phyloP scores from a whole-genome alignment of 2,797 vertebrate species.

The Muscicapa striata region DNA sequence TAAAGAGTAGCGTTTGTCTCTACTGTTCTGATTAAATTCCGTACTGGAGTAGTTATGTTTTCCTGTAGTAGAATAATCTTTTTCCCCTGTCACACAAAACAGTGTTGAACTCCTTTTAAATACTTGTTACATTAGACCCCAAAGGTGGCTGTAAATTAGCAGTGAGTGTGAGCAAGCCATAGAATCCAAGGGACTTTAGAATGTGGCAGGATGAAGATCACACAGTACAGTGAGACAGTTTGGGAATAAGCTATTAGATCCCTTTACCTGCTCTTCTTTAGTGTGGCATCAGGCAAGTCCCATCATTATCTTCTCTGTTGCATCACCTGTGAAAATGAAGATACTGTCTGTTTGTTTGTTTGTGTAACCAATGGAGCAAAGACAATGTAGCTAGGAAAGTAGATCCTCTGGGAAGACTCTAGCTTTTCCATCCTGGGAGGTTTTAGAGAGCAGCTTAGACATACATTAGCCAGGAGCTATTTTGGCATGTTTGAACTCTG shows the following conservation, averaged over 20 bases:
- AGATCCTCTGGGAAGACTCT: background rate
- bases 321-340: slow-evolving; percentile 22
- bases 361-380: background rate
- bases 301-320: slow-evolving; percentile 13
- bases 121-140: background rate
- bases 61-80: background rate
- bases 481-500: background rate
- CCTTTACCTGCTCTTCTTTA: background rate
- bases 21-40: slow-evolving; percentile 14
- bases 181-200: background rate
- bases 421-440: background rate
- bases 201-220: background rate
- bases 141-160: background rate
- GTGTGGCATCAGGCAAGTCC: background rate
- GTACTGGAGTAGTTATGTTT: background rate
- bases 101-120: background rate
- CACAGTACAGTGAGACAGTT: background rate
- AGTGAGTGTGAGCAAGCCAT: background rate
- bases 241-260: background rate
- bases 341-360: background rate
- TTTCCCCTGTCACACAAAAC: background rate
- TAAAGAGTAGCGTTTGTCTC: background rate
- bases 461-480: background rate
- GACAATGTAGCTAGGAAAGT: background rate
- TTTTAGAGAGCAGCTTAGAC: background rate